Conservation (phyloP, 2,888 invertebrate genomes). For the Heteromyza rotundicornis region DNA sequence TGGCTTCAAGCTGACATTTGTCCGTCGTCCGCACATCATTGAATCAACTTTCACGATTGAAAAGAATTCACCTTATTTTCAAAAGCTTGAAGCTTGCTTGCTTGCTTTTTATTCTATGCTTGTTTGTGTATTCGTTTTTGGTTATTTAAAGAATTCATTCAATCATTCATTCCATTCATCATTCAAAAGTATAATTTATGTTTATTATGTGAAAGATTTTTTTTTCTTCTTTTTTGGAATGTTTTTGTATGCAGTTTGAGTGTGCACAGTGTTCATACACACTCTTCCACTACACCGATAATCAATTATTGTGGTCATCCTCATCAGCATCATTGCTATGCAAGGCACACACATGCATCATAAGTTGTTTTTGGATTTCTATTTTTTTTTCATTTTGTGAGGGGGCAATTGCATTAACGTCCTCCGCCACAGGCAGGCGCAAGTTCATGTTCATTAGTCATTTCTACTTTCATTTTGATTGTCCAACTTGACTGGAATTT, state of each 20-base stretch:
- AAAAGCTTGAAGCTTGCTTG: neutral
- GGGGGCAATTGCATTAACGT: neutral
- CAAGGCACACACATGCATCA: neutral
- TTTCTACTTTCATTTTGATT: slow-evolving; percentile 12
- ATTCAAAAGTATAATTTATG: slow-evolving; percentile 41
- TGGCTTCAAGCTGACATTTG: neutral
- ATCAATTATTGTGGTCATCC: neutral
- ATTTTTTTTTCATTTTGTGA: too few relatives aligned
- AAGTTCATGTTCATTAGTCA: neutral
- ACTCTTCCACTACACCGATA: too few relatives aligned
- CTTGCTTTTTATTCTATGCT: neutral
- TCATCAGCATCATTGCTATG: too few relatives aligned
- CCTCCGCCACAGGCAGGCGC: neutral
- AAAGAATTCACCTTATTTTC: neutral
- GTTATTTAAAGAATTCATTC: neutral
- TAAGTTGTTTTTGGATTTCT: too few relatives aligned
- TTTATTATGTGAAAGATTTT: too few relatives aligned
- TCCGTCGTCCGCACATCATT: neutral
- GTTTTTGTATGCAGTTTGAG: slow-evolving; percentile 8
- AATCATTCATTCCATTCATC: slow-evolving; percentile 43
- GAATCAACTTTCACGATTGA: too few relatives aligned
- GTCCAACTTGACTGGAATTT: slow-evolving; percentile 5
- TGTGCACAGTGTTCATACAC: too few relatives aligned
- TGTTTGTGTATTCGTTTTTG: neutral
- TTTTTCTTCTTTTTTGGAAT: slow-evolving; percentile 24